Evolutionary conservation across 2,888 invertebrate species (phyloP).

Genomic region (Clusia tigrina): DNA sequence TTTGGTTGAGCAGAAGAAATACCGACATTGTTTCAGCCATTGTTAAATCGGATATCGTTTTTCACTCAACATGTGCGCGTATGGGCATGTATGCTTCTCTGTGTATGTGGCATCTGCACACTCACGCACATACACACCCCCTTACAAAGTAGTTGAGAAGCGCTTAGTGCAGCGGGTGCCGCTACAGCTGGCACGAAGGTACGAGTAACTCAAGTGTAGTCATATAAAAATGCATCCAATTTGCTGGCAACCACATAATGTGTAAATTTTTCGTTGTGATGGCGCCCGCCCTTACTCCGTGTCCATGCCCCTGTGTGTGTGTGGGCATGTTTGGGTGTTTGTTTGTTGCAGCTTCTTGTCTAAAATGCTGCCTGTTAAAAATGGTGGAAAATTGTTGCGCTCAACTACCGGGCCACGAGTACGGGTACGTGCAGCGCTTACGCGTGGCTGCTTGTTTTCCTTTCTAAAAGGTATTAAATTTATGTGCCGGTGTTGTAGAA

Average conservation of each 20-base stretch:
- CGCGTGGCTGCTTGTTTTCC: background rate
- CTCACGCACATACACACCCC: background rate
- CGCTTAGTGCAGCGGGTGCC: background rate
- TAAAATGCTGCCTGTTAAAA: background rate
- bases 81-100: background rate
- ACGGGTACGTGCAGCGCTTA: background rate
- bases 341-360: background rate
- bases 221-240: background rate
- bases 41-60: background rate
- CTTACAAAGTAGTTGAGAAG: background rate
- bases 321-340: background rate
- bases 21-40: background rate
- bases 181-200: background rate
- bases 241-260: background rate
- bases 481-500: background rate
- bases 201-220: no score
- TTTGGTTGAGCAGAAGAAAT: background rate
- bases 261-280: background rate
- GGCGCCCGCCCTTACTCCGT: no score
- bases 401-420: background rate
- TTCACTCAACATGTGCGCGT: background rate
- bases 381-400: background rate
- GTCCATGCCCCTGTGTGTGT: background rate
- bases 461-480: background rate
- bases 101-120: background rate